These are phyloP conservation scores for Coreoperca whiteheadi DNA, from an alignment of 2,113 vertebrate genomes.

Conservation along the genomic window DNA sequence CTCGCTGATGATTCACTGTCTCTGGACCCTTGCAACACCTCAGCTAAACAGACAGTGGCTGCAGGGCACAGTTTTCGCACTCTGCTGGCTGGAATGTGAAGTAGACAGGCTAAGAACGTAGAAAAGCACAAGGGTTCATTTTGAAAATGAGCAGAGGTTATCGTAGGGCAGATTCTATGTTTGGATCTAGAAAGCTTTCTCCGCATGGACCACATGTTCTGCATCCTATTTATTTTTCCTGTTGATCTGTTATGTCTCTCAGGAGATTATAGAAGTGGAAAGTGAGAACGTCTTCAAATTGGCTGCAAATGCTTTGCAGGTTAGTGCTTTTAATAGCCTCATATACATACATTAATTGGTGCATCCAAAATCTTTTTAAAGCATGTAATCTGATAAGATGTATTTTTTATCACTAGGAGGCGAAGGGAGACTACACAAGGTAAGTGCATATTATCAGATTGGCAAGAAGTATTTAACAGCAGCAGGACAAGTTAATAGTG, in stretches of 20 bases:
- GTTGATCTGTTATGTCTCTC: constrained; percentile 52
- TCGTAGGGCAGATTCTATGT: constrained; percentile 32
- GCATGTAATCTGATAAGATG: constrained; percentile 36
- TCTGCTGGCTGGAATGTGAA: constrained; percentile 68
- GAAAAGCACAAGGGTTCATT: constrained; percentile 41
- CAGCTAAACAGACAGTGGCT: constrained; percentile 61
- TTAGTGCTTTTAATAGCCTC: constrained; percentile 71
- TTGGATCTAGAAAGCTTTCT: constrained; percentile 22
- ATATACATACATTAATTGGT: constrained; percentile 13
- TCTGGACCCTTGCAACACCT: constrained; percentile 49
- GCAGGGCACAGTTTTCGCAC: constrained; percentile 63
- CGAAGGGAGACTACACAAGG: constrained; percentile 98
- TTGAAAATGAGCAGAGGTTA: constrained; percentile 44
- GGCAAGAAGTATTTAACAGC: constrained; percentile 63
- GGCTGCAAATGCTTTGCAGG: constrained; percentile 97
- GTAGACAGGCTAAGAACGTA: constrained; percentile 24
- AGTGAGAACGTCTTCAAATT: constrained; percentile 97
- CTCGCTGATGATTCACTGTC: constrained; percentile 71
- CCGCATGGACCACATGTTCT: constrained; percentile 6
- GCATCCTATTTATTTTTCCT: not conserved
- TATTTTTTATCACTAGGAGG: constrained; percentile 85
- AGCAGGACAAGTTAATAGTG: constrained; percentile 56
- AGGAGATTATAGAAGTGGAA: constrained; percentile 98
- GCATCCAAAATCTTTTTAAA: constrained; percentile 8
- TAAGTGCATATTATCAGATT: constrained; percentile 77